Conservation (phyloP, 2,888 invertebrate species). For the Furcula furcula region DNA sequence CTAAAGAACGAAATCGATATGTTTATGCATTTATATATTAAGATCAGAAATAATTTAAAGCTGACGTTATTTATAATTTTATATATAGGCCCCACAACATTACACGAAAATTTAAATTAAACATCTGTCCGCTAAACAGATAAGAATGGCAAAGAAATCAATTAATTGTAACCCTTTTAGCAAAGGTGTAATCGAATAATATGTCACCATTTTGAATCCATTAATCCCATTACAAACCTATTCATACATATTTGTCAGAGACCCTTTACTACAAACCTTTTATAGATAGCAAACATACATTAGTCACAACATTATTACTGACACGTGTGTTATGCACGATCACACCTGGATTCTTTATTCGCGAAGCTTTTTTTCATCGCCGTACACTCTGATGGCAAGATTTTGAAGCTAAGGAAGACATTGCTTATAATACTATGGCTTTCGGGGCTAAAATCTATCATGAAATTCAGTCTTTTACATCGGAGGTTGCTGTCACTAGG, state of each 20-base stretch:
- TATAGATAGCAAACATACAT: constrained; percentile 40
- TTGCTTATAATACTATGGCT: constrained; percentile 67
- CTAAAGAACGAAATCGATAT: constrained; percentile 42
- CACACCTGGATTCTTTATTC: constrained; percentile 45
- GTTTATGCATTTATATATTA: constrained; percentile 43
- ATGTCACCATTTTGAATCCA: constrained; percentile 50
- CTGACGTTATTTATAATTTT: constrained; percentile 42
- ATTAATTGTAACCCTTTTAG: constrained; percentile 29
- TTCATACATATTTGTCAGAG: constrained; percentile 52
- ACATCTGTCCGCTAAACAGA: neutral
- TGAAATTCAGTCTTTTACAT: constrained; percentile 75
- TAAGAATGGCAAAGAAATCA: constrained; percentile 34
- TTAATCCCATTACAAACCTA: constrained; percentile 51
- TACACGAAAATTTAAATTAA: constrained; percentile 1
- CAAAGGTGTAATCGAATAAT: constrained; percentile 52
- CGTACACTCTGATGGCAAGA: constrained; percentile 33
- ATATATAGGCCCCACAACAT: constrained; percentile 31
- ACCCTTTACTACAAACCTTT: constrained; percentile 48
- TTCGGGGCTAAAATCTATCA: constrained; percentile 61
- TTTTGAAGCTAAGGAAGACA: constrained; percentile 40
- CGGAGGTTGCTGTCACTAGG: constrained; percentile 73
- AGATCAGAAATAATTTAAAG: constrained; percentile 59
- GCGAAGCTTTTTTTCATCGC: constrained; percentile 37
- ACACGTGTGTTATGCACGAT: neutral
- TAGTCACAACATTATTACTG: constrained; percentile 12